Conservation (phyloP, 2,888 invertebrate species). For the Drosophila prostipennis region DNA sequence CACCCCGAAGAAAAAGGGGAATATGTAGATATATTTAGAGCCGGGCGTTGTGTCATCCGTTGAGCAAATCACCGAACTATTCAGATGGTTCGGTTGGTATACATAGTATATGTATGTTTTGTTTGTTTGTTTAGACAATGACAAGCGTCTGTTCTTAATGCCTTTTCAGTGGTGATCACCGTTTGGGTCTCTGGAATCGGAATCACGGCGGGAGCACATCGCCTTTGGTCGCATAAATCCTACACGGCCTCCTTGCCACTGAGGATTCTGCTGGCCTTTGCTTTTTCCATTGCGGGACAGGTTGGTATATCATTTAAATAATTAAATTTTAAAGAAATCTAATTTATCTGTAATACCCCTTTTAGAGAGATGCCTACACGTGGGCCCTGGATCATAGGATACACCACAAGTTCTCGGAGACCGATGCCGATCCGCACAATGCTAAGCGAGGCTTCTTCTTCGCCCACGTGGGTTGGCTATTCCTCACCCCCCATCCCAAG, state of each 20-base stretch:
- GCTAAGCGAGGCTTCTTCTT: slow-evolving; percentile 94
- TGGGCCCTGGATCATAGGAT: slow-evolving; percentile 95
- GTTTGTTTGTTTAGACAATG: slow-evolving; percentile 39
- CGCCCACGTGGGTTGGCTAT: slow-evolving; percentile 96
- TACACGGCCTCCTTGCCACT: slow-evolving; percentile 90
- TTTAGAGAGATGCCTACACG: slow-evolving; percentile 91
- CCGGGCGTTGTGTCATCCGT: slow-evolving; percentile 61
- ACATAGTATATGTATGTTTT: slow-evolving; percentile 22
- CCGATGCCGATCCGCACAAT: slow-evolving; percentile 90
- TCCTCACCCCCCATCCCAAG: slow-evolving; percentile 92
- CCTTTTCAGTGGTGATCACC: slow-evolving; percentile 85
- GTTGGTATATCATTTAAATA: slow-evolving; percentile 83
- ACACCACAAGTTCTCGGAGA: slow-evolving; percentile 95
- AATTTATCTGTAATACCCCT: neutral
- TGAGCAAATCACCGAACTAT: slow-evolving; percentile 40
- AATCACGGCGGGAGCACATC: slow-evolving; percentile 92
- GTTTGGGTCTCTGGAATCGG: slow-evolving; percentile 92
- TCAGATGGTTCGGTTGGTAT: slow-evolving; percentile 8
- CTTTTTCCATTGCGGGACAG: slow-evolving; percentile 93
- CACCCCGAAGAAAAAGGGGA: slow-evolving; percentile 23
- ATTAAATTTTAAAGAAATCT: neutral
- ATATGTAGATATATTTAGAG: slow-evolving; percentile 37
- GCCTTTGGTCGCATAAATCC: slow-evolving; percentile 92
- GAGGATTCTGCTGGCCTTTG: slow-evolving; percentile 87
- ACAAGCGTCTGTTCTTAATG: slow-evolving; percentile 21